Percentiles rank a stretch among this genome's conserved stretches.
phyloP scores from a whole-genome alignment of 2,888 invertebrate genomes.

The Troglohyphantes excavatus region DNA sequence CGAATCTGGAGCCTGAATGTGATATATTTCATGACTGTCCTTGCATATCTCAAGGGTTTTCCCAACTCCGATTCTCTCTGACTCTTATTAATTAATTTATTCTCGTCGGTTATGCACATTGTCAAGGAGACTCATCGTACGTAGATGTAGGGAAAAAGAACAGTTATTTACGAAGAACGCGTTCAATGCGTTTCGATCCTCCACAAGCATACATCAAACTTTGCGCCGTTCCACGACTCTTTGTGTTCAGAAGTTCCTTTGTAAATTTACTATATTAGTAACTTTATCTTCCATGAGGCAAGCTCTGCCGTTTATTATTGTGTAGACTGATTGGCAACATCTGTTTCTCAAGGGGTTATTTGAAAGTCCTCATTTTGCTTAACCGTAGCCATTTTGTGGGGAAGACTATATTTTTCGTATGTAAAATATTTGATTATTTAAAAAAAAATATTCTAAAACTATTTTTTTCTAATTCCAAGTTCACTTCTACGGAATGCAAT shows the following conservation, averaged over 20 bases:
- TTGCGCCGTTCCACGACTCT: constrained; percentile 57
- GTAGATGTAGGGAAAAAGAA: background rate
- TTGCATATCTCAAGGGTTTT: constrained; percentile 58
- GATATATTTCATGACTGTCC: constrained; percentile 68
- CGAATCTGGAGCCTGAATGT: constrained; percentile 57
- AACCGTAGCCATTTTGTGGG: background rate
- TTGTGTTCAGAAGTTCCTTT: constrained; percentile 71
- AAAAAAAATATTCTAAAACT: no score
- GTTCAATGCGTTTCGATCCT: background rate
- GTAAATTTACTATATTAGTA: constrained; percentile 52
- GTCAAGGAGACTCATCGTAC: background rate
- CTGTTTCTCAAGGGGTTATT: background rate
- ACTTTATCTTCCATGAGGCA: constrained; percentile 27
- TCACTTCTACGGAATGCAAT: no score
- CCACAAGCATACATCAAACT: background rate
- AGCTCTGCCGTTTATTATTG: background rate
- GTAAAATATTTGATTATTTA: no score
- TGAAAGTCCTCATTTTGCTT: background rate
- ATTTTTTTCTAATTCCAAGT: no score
- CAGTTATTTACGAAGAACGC: background rate
- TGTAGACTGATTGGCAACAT: background rate
- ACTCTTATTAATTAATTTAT: constrained; percentile 20
- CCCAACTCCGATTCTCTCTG: constrained; percentile 27
- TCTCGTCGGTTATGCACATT: constrained; percentile 1
- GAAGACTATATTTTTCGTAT: background rate